phyloP scores from a whole-genome alignment of 2,888 invertebrate genomes.

The Patella depressa region DNA sequence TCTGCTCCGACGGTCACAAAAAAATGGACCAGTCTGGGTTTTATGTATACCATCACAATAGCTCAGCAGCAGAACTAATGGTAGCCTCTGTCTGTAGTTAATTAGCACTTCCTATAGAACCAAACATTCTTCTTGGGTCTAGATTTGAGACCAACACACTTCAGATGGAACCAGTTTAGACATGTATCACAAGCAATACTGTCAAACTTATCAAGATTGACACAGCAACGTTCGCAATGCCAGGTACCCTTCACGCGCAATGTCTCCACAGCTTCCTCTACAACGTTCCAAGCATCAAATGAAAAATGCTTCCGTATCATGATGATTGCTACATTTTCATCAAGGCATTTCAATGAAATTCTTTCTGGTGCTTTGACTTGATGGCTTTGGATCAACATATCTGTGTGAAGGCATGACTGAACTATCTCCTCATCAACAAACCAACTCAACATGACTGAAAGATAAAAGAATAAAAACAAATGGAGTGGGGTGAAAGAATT shows the following conservation, averaged over 20 bases:
- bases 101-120: constrained; percentile 3
- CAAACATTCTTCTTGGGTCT: background rate
- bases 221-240: background rate
- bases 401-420: background rate
- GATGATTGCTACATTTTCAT: constrained; percentile 1
- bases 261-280: background rate
- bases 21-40: no score
- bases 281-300: constrained; percentile 2
- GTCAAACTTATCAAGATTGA: background rate
- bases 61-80: no score
- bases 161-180: background rate
- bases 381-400: background rate
- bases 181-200: background rate
- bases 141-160: background rate
- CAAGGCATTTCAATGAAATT: constrained; percentile 1
- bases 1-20: no score
- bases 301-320: background rate
- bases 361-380: background rate
- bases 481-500: background rate
- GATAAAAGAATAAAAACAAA: background rate
- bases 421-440: background rate
- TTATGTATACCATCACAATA: no score
- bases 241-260: background rate
- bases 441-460: background rate
- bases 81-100: background rate